These are phyloP conservation scores for Neodiprion pinetum DNA, from an alignment of 1,140 invertebrate species.

Conservation along the genomic window DNA sequence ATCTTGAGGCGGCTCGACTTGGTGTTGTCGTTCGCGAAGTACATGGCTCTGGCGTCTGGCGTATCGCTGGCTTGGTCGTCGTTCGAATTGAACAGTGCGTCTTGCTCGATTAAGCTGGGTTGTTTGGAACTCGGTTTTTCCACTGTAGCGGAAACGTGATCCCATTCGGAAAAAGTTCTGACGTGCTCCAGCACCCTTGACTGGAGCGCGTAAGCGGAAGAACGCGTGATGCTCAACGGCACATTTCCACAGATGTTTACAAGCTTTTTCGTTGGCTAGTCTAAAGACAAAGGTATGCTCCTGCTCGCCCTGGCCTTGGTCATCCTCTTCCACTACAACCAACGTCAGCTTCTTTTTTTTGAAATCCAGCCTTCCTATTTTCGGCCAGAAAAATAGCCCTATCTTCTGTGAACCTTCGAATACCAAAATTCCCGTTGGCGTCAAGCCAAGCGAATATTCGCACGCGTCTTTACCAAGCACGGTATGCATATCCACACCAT, in stretches of 20 bases:
- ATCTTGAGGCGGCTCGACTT: constrained; percentile 45
- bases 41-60: constrained; percentile 88
- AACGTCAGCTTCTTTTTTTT: constrained; percentile 96
- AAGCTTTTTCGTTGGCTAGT: constrained; percentile 94
- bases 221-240: constrained; percentile 99
- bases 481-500: constrained; percentile 95
- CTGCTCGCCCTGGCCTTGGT: constrained; percentile 85
- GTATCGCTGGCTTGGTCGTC: constrained; percentile 95
- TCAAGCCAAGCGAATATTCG: constrained; percentile 96
- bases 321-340: constrained; percentile 96
- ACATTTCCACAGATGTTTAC: constrained; percentile 99
- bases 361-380: constrained; percentile 92
- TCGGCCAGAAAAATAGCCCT: constrained; percentile 98
- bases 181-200: constrained; percentile 85
- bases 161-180: constrained; percentile 98
- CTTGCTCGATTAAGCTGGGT: constrained; percentile 87
- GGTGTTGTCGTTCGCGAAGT: constrained; percentile 75
- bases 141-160: constrained; percentile 92
- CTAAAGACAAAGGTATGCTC: constrained; percentile 87
- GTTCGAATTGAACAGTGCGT: constrained; percentile 92
- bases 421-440: constrained; percentile 96
- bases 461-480: constrained; percentile 95
- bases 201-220: constrained; percentile 90
- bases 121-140: constrained; percentile 96
- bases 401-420: constrained; percentile 96